phyloP scores from a whole-genome alignment of 2,888 invertebrate genomes.

The Acleris literana region DNA sequence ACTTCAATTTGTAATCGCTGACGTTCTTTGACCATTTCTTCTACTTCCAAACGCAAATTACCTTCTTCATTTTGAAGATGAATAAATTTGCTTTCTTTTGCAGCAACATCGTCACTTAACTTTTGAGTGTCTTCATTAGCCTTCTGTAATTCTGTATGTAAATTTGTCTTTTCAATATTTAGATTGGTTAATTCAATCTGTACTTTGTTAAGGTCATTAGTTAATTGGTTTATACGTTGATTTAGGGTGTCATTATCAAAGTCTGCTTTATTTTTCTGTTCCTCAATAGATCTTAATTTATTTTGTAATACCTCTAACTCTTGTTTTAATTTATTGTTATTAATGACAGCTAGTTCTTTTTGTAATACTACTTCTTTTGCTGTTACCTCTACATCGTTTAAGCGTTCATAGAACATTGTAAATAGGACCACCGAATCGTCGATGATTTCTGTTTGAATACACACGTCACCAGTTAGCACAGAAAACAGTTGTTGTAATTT shows the following conservation, averaged over 20 bases:
- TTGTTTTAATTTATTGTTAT: conserved; percentile 42
- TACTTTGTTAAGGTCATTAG: conserved; percentile 38
- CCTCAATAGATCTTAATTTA: conserved; percentile 41
- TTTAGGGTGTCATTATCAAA: conserved; percentile 30
- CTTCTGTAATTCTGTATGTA: conserved; percentile 39
- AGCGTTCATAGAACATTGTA: conserved; percentile 47
- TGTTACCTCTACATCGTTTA: conserved; percentile 52
- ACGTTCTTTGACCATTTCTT: conserved; percentile 25
- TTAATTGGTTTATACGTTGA: conserved; percentile 31
- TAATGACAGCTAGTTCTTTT: conserved; percentile 45
- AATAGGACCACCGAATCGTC: conserved; percentile 53
- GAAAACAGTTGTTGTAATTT: conserved; percentile 53
- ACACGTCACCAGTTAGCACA: conserved; percentile 52
- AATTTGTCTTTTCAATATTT: conserved; percentile 35
- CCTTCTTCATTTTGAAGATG: conserved; percentile 41
- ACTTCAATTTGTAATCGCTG: conserved; percentile 39
- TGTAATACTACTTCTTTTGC: conserved; percentile 47
- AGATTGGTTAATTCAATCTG: conserved; percentile 38
- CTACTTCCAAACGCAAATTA: conserved; percentile 24
- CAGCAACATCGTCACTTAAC: conserved; percentile 37
- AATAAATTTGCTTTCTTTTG: conserved; percentile 41
- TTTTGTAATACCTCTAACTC: conserved; percentile 40
- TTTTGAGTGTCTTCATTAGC: conserved; percentile 40
- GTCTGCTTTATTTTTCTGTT: conserved; percentile 29
- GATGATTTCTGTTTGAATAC: conserved; percentile 52